Percentiles rank a stretch among this genome's conserved stretches.
Evolutionary conservation across 2,113 vertebrate genomes (phyloP).

Genomic region (Takifugu bimaculatus): DNA sequence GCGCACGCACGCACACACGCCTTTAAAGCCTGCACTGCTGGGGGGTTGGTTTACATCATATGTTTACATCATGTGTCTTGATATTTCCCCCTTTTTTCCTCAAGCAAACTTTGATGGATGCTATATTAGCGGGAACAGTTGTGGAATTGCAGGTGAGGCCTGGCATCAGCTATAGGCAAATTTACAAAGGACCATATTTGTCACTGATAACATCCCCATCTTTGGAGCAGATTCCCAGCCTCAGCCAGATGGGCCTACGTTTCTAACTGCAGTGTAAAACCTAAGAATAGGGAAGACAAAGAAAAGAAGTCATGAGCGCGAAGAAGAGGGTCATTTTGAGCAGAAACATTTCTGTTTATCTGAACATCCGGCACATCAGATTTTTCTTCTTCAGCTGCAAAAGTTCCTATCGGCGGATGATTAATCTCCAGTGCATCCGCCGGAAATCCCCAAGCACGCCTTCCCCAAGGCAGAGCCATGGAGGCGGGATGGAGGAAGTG

Average conservation of each 20-base stretch:
- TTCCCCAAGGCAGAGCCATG: conserved; percentile 31
- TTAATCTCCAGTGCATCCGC: conserved; percentile 46
- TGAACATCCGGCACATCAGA: background rate
- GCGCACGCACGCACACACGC: conserved; percentile 21
- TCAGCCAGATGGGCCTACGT: conserved; percentile 60
- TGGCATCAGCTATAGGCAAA: conserved; percentile 71
- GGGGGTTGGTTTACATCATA: conserved; percentile 24
- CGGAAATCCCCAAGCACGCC: conserved; percentile 49
- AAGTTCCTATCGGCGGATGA: conserved; percentile 32
- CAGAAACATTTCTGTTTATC: conserved; percentile 4
- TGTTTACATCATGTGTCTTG: conserved; percentile 55
- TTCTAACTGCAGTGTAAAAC: conserved; percentile 33
- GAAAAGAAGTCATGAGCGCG: conserved; percentile 4
- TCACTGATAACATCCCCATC: conserved; percentile 60
- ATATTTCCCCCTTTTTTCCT: background rate
- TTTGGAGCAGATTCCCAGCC: conserved; percentile 62
- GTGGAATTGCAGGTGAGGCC: conserved; percentile 53
- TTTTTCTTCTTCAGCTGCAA: conserved; percentile 5
- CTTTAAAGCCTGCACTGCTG: conserved; percentile 47
- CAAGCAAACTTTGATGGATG: conserved; percentile 47
- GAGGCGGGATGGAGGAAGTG: conserved; percentile 59
- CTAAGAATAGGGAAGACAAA: conserved; percentile 16
- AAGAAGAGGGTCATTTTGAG: background rate
- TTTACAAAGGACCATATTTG: conserved; percentile 67
- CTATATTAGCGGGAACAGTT: conserved; percentile 58